Base-by-base conservation (phyloP, 2,113 vertebrate species). In the Sinocyclocheilus grahami region DNA sequence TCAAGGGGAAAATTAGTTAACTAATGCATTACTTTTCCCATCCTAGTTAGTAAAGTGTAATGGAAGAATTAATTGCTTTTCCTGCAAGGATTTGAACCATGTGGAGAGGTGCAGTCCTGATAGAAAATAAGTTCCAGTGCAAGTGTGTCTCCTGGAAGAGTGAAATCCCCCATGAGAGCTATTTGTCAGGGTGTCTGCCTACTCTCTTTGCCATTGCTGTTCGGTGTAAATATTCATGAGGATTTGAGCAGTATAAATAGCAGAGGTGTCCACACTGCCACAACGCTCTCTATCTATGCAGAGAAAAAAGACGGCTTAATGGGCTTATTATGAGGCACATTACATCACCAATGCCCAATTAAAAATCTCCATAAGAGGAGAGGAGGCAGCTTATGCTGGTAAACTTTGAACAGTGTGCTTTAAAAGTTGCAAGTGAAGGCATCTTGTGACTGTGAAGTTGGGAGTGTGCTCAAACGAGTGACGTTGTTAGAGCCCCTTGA, bases 231-330 rank as follows among this genome's bases (percentile, higher is more conserved):
- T 95, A 95, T 95, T 95, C 95, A 95, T 95, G 95, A 96, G 95
- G 95, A 96, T 96, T 96, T 95, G 91, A 91, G 94, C 83, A 92
- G 94, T 95, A 96, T 95, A 95, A 95, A 95, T 96, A 96, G 95
- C 93, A 90, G 92, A 95, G 95, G 94, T 95, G 95, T 95, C 95
- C 93, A 93, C 93, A 93, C 94, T 94, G 92, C 93, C 91, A 93
- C 91, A 93, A 94, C 92, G 89, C 94, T 93, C 92, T 94, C 93
- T 93, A 95, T 95, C 95, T 94, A 94, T 91, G 92, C 92, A 94
- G 48, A 74, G 76, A 84, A 92, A 94, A 83, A 87, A 87, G 76
- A 90, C 42, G 87, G 92, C 93, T 94, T 95, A 95, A 94, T 94
- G 92, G 92, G 94, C 92, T 95, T 95, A 95, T 95, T 94, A 96